phyloP scores from a whole-genome alignment of 2,888 invertebrate genomes.

The Tolmerus cingulatus region DNA sequence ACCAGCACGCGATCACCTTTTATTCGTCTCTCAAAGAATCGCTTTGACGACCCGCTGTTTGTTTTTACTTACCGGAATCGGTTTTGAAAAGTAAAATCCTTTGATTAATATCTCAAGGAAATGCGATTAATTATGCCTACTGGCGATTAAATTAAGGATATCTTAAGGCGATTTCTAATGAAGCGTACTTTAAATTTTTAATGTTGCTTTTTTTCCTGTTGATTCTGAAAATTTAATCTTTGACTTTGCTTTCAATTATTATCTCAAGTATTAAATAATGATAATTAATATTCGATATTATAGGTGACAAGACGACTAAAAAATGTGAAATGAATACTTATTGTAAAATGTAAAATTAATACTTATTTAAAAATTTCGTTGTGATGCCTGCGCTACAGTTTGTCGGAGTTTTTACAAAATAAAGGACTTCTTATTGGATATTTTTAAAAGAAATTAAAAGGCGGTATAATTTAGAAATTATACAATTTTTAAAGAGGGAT shows the following conservation, averaged over 20 bases:
- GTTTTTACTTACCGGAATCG: neutral
- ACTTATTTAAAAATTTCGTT: too few species aligned
- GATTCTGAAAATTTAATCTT: neutral
- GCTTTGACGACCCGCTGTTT: slow-evolving; percentile 22
- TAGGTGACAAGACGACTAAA: too few species aligned
- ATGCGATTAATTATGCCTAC: slow-evolving; percentile 6
- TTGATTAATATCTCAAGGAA: neutral
- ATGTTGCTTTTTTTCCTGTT: neutral
- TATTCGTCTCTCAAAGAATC: neutral
- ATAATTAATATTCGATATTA: too few species aligned
- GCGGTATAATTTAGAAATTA: too few species aligned
- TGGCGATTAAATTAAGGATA: neutral
- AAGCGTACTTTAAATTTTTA: neutral
- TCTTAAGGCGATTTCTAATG: neutral
- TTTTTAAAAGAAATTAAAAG: too few species aligned
- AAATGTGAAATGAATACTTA: too few species aligned
- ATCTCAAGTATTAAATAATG: too few species aligned
- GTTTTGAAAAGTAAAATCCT: neutral
- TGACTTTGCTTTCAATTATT: too few species aligned
- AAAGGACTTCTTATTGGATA: too few species aligned
- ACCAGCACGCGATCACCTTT: slow-evolving; percentile 35
- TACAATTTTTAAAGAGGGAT: neutral
- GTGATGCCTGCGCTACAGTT: too few species aligned
- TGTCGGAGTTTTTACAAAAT: too few species aligned
- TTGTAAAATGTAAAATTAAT: too few species aligned